Evolutionary conservation across 2,888 invertebrate genomes (phyloP).

Genomic region (Dasypolia templi): DNA sequence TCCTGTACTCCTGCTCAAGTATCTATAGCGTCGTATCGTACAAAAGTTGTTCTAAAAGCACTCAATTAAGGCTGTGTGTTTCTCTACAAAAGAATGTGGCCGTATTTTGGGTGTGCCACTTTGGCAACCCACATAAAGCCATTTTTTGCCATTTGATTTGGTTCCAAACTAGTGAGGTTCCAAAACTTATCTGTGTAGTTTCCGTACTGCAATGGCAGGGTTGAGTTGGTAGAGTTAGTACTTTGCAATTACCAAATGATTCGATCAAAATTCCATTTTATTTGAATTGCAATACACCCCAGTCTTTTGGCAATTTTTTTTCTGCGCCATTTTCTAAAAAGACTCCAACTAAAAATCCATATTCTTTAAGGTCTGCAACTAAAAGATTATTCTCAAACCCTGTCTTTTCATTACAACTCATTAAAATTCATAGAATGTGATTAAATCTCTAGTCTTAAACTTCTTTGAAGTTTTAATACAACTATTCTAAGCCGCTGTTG

Average conservation of each 20-base stretch:
- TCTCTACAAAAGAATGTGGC: neutral
- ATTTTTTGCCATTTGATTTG: neutral
- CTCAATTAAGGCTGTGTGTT: neutral
- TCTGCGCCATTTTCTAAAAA: conserved; percentile 7
- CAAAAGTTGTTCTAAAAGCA: conserved; percentile 2
- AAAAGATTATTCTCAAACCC: conserved; percentile 44
- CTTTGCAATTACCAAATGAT: no score
- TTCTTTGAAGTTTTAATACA: conserved; percentile 46
- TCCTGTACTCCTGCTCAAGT: neutral
- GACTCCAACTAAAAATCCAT: neutral
- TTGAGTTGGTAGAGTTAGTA: no score
- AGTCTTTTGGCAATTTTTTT: neutral
- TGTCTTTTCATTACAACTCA: conserved; percentile 50
- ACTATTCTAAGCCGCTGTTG: conserved; percentile 51
- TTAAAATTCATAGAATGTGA: conserved; percentile 62
- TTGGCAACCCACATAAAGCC: neutral
- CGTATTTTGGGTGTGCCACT: neutral
- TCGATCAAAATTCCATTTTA: conserved; percentile 1
- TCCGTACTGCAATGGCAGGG: no score
- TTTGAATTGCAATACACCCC: neutral
- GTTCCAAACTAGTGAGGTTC: neutral
- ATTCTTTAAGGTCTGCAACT: conserved; percentile 36
- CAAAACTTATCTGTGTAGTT: no score
- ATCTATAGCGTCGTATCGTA: no score
- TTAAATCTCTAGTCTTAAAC: conserved; percentile 56